phyloP scores from a whole-genome alignment of 2,113 vertebrate species.

The Potamarius usumacintae region DNA sequence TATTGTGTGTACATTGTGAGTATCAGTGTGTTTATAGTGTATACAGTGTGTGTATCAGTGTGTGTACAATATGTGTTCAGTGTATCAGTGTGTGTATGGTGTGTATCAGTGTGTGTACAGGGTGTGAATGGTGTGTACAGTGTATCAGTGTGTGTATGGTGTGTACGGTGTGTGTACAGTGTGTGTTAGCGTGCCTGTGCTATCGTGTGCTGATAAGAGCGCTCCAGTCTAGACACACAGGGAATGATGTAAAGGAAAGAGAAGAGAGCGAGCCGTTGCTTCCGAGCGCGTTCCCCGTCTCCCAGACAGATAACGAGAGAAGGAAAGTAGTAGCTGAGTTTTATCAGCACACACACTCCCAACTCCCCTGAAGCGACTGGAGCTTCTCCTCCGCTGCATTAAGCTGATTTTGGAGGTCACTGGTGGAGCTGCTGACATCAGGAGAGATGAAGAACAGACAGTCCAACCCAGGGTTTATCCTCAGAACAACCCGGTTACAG shows the following conservation, averaged over 20 bases:
- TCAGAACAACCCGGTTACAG: conserved; percentile 33
- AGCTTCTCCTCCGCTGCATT: conserved; percentile 26
- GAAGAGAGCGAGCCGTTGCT: neutral
- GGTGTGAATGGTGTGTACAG: no score
- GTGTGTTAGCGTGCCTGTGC: neutral
- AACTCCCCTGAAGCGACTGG: neutral
- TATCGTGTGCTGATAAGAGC: conserved; percentile 1
- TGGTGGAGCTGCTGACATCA: conserved; percentile 42
- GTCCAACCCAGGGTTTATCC: conserved; percentile 31
- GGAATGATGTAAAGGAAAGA: neutral
- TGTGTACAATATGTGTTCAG: no score
- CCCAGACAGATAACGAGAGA: neutral
- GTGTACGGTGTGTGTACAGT: no score
- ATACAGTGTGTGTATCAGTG: no score
- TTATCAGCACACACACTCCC: conserved; percentile 35
- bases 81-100: no score
- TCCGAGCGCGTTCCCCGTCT: conserved; percentile 5
- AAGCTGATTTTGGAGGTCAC: neutral
- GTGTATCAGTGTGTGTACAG: no score
- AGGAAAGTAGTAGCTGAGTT: conserved; percentile 16
- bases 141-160: no score
- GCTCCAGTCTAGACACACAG: conserved; percentile 14
- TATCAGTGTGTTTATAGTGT: no score
- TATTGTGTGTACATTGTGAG: no score
- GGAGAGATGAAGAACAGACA: conserved; percentile 42